Conservation (phyloP, 2,113 vertebrate genomes). For the Scopus umbretta region DNA sequence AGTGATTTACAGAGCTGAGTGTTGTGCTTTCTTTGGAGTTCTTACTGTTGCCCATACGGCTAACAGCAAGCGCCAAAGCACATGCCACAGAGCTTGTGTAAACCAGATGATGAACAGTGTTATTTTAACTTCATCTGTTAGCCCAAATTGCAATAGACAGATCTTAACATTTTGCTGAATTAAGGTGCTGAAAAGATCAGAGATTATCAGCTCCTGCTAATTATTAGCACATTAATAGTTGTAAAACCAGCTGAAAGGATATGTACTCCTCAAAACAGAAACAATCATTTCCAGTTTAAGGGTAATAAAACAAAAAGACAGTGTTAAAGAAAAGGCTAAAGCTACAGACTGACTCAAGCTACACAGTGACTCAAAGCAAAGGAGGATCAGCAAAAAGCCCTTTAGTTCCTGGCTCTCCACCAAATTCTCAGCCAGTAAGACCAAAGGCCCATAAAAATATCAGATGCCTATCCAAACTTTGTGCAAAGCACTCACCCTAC, state of each 20-base stretch:
- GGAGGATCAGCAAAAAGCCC: neutral
- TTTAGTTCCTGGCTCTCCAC: neutral
- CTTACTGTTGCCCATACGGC: neutral
- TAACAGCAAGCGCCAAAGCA: neutral
- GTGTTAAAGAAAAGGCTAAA: neutral
- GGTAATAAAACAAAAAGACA: neutral
- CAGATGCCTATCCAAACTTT: neutral
- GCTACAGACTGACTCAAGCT: neutral
- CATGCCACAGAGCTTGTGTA: neutral
- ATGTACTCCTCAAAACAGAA: neutral
- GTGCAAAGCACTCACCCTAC: neutral
- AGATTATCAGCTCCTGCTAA: neutral
- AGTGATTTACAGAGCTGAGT: neutral
- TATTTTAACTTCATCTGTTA: neutral
- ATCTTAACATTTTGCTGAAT: neutral
- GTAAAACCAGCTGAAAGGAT: neutral
- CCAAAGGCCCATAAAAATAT: neutral
- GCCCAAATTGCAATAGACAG: neutral
- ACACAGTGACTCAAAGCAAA: neutral
- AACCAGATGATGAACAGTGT: neutral
- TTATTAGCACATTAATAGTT: neutral
- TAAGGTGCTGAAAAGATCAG: neutral
- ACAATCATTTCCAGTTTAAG: neutral
- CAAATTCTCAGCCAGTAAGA: neutral
- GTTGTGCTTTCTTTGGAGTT: neutral